Conservation (phyloP, 2,888 invertebrate species). For the Spialia ferax region DNA sequence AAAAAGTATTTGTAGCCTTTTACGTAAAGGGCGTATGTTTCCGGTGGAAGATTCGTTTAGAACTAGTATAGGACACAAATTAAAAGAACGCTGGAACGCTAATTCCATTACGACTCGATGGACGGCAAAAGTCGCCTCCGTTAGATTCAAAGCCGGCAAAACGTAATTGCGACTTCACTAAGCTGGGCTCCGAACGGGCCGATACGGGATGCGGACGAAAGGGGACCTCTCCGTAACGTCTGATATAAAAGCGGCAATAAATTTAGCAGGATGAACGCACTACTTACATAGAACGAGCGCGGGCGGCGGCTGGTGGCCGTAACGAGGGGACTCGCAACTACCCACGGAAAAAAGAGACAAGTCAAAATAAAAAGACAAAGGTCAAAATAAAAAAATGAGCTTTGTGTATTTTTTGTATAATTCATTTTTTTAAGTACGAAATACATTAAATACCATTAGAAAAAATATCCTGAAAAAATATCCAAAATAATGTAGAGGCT, state of each 20-base stretch:
- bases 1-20: constrained; percentile 42
- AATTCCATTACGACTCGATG: constrained; percentile 86
- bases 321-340: constrained; percentile 64
- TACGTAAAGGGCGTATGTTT: constrained; percentile 45
- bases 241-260: constrained; percentile 86
- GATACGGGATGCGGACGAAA: constrained; percentile 74
- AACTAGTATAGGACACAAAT: constrained; percentile 78
- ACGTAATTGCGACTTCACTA: constrained; percentile 86
- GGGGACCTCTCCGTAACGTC: constrained; percentile 83
- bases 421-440: too few relatives aligned
- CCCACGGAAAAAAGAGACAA: too few relatives aligned
- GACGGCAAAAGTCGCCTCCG: constrained; percentile 83
- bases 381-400: too few relatives aligned
- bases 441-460: too few relatives aligned
- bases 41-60: constrained; percentile 68
- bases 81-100: constrained; percentile 83
- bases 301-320: constrained; percentile 60
- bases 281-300: constrained; percentile 82
- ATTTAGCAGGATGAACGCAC: constrained; percentile 86
- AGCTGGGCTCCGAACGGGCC: constrained; percentile 81
- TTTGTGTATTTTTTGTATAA: too few relatives aligned
- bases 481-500: background rate
- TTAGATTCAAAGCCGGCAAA: constrained; percentile 83
- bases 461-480: too few relatives aligned
- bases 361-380: too few relatives aligned